Evolutionary conservation across 2,797 vertebrate genomes (phyloP).

Genomic region (Coregonus sp.): DNA sequence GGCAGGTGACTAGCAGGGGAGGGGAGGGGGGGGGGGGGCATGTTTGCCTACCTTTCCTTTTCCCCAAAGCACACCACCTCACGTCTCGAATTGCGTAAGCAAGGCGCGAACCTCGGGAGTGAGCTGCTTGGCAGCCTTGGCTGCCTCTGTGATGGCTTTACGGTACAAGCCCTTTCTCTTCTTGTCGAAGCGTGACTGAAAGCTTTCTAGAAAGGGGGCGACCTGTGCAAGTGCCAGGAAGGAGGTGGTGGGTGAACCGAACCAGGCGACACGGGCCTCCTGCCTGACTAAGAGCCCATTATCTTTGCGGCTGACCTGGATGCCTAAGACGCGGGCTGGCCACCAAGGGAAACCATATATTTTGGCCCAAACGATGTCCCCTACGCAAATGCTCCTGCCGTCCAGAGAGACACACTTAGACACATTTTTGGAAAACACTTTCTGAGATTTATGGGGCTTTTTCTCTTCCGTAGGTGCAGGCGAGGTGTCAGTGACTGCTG

Average conservation of each 20-base stretch:
- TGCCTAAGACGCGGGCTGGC: conserved; percentile 92
- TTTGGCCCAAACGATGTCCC: conserved; percentile 99
- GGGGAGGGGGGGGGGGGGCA: conserved; percentile 2
- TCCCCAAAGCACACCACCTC: conserved; percentile 60
- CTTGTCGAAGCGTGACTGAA: conserved; percentile 96
- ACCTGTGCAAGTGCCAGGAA: conserved; percentile 92
- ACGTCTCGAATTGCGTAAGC: conserved; percentile 98
- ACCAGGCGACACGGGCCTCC: conserved; percentile 97
- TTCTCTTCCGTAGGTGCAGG: conserved; percentile 72
- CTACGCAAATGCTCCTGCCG: conserved; percentile 93
- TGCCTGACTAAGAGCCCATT: conserved; percentile 88
- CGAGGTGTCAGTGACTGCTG: conserved; percentile 17
- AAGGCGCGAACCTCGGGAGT: conserved; percentile 95
- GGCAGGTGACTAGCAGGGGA: conserved; percentile 23
- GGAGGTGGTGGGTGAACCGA: conserved; percentile 96
- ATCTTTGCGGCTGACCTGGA: conserved; percentile 91
- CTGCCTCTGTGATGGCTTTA: conserved; percentile 95
- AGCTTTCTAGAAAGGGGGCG: conserved; percentile 96
- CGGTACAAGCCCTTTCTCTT: conserved; percentile 98
- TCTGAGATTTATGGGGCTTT: conserved; percentile 86
- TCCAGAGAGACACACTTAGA: conserved; percentile 90
- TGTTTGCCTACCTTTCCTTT: conserved; percentile 45
- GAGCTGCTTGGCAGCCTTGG: conserved; percentile 94
- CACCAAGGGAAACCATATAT: conserved; percentile 99
- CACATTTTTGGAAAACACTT: conserved; percentile 94